Base-by-base conservation (phyloP, 2,888 invertebrate species). In the Balanococcus diminutus region DNA sequence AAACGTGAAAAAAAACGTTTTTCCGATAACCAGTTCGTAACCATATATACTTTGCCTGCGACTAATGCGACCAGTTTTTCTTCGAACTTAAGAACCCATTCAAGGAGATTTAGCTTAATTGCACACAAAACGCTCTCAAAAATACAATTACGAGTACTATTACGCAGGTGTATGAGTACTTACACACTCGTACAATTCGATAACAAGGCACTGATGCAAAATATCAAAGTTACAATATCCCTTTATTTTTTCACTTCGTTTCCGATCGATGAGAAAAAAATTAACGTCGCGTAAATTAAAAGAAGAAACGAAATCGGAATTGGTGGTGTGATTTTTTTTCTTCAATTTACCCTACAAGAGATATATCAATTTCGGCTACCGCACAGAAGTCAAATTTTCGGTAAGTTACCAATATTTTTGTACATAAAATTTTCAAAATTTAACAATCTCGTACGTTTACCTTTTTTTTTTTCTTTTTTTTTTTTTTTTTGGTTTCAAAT, bases 71-170 rank as follows among this genome's bases (percentile, higher is more conserved):
- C 75, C 75, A 75, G 75, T 75, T 75, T 75, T 72, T 25, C 36
- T 22, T 36, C 51, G 36, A 75, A 32, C n/a, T 3, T 75, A 75
- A 32, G 75, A 32, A 32, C 67, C n/a, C 28, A 32, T 75, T 75
- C 75, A 75, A 75, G 75, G 75, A 75, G 75, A 75, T 75, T 75
- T 75, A 32, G 36, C 36, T 75, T 75, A 32, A 32, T 75, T 75
- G n/a, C 75, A 75, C 75, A 9, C 32, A 32, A n/a, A n/a, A 32
- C 36, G 36, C 6, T 75, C 19, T 32, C 61, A 67, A 67, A 67
- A 67, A 67, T 67, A 67, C 25, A 28, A 67, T 51, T 19, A 51
- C 19, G 51, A 51, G 19, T 67, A 67, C 28, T 67, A 67, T 28
- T 67, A 25, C 61, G 61, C 61, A 67, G 28, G 61, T 67, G 61